These are phyloP conservation scores for Peromyscus maniculatus DNA, from an alignment of 2,113 vertebrate species.

Conservation along the genomic window DNA sequence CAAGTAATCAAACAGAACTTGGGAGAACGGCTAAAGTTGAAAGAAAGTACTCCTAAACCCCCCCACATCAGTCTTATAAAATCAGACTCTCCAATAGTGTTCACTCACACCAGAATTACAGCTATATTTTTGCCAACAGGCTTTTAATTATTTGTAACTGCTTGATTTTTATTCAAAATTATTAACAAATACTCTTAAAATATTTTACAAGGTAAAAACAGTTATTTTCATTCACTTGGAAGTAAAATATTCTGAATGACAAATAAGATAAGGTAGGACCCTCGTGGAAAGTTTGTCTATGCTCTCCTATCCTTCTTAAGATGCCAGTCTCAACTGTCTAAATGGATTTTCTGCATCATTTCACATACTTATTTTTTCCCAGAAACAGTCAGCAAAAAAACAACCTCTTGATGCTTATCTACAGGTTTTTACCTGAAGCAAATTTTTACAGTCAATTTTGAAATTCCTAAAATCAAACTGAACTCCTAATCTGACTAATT, in stretches of 20 bases:
- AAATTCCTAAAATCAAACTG: slow-evolving; percentile 80
- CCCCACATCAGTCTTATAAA: neutral
- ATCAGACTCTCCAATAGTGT: neutral
- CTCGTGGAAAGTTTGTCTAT: neutral
- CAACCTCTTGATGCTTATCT: slow-evolving; percentile 74
- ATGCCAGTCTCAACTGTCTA: slow-evolving; percentile 64
- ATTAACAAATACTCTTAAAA: slow-evolving; percentile 55
- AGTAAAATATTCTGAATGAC: slow-evolving; percentile 21
- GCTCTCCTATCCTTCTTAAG: slow-evolving; percentile 10
- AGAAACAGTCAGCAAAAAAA: slow-evolving; percentile 66
- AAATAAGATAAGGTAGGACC: slow-evolving; percentile 16
- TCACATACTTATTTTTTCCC: slow-evolving; percentile 70
- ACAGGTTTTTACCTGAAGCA: slow-evolving; percentile 77
- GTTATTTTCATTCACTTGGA: slow-evolving; percentile 10
- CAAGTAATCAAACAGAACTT: neutral
- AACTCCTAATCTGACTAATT: slow-evolving; percentile 63
- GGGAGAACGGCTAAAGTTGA: neutral
- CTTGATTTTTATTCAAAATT: slow-evolving; percentile 52
- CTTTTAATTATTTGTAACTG: slow-evolving; percentile 59
- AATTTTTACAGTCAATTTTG: slow-evolving; percentile 79
- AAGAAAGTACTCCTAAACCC: neutral
- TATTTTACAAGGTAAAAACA: slow-evolving; percentile 16
- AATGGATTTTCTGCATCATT: slow-evolving; percentile 78
- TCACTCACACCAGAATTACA: neutral
- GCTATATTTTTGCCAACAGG: neutral